These are phyloP conservation scores for Epistrophella euchroma DNA, from an alignment of 2,888 invertebrate genomes.

Conservation along the genomic window DNA sequence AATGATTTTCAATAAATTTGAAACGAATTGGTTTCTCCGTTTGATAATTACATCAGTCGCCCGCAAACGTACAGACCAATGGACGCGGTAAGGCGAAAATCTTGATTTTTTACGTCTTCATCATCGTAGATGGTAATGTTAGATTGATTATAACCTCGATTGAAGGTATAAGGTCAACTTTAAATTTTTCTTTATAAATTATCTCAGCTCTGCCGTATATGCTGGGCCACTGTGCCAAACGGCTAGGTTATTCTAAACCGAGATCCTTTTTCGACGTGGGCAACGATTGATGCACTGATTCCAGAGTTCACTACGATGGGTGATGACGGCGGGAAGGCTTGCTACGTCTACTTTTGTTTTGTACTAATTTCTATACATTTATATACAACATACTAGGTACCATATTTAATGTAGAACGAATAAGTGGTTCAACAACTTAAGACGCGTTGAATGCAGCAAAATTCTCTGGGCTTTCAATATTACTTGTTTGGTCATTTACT, in stretches of 20 bases:
- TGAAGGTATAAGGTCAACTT: no score
- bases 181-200: no score
- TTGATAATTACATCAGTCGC: no score
- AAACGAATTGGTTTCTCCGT: no score
- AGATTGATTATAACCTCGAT: no score
- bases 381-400: conserved; percentile 2
- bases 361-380: neutral
- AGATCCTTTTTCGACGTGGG: conserved; percentile 51
- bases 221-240: neutral
- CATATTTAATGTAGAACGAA: conserved; percentile 50
- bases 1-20: no score
- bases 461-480: conserved; percentile 49
- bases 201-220: neutral
- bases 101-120: no score
- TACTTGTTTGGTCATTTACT: conserved; percentile 53
- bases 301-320: conserved; percentile 17
- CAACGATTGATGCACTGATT: conserved; percentile 56
- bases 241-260: conserved; percentile 2
- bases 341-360: conserved; percentile 38
- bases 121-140: no score
- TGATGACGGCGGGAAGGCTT: conserved; percentile 65
- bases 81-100: no score
- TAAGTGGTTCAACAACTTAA: conserved; percentile 58
- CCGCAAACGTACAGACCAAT: no score
- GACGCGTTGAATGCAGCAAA: conserved; percentile 30